Evolutionary conservation across 2,113 vertebrate genomes (phyloP), one percentile per base, ranked within the genome.

Genomic region (Megalops atlanticus): DNA sequence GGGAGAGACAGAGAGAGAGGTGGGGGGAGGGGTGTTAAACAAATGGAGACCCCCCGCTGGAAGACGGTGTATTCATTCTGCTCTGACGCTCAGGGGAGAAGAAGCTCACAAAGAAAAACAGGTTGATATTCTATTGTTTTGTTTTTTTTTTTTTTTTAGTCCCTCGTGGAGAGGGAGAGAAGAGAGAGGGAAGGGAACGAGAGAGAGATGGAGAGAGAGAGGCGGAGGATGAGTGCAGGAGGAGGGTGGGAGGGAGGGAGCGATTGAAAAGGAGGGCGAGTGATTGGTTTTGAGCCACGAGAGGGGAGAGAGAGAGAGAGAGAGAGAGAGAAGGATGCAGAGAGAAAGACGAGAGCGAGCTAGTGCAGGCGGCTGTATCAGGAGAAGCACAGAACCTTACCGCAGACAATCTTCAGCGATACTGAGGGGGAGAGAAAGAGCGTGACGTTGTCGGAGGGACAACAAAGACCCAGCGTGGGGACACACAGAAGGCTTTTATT

Each of bases 371-470:
- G 36, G 76, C 21, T 78, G 76, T 31, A 78, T 87, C 91, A 93
- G 95, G 95, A 93, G 94, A 93, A 94, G 94, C 94, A 91, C 92
- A 93, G 27, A 92, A n/a, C n/a, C 92, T 87, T 91, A 92, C 93
- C 94, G 94, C 95, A 89, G 93, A 92, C 92, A 92, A 93, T 93
- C 94, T 92, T 94, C 94, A 95, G 94, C 89, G 92, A 90, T 90
- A 92, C 64, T 2, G 89, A 90, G 38, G n/a, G 49, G 11, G 41
- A 40, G 74, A 74, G 58, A 45, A 35, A 68, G 58, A 64, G 52
- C 21, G 52, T 4, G 21, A 3, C 21, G 16, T 24, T 11, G n/a
- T 11, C 5, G 0, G 58, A 11, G 58, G 24, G 58, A 64, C 1
- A 64, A 64, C 58, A 64, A 64, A 64, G 58, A 64, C 12, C 58